Evolutionary conservation across 2,888 invertebrate genomes (phyloP), one percentile per base, ranked within the genome.

Genomic region (Limenitis arthemis): DNA sequence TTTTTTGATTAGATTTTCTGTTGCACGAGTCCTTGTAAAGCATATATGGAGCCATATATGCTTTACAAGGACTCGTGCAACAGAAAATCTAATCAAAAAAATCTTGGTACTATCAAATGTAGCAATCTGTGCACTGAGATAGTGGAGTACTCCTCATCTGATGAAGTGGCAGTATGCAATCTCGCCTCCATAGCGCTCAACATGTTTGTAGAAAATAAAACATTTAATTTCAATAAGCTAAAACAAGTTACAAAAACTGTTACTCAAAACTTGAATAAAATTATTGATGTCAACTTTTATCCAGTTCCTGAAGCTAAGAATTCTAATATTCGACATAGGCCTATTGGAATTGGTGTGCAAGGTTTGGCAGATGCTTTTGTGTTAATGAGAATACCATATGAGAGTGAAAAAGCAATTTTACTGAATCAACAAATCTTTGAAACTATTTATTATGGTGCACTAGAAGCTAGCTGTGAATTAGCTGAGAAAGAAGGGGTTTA

Each of bases 31-130:
- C 99, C 82, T 97, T 97, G 72, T 96, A 97, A 0, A 96, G 80
- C 96, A 99, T 98, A 75, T 97, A 99, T 0, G 99, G 99, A 5
- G 5, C 99, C 99, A 0, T 99, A 97, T 75, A 98, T 99, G 96
- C 80, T 96, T 0, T 97, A 96, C 72, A 97, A 97, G 82, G 99
- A 99, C 82, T 91, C 97, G 5, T 98, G 99, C 72, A 99, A 99
- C 73, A 86, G 94, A 1, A 99, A 99, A 83, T 96, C 96, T 54
- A 99, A 99, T 77, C 99, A 99, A 69, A 94, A 99, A 77, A 98
- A 99, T 82, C 85, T 99, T 53, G 99, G 99, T 9, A 99, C 99
- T 0, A 99, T 99, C 62, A 98, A 97, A 80, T 96, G 98, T 77
- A 97, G 97, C 66, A 99, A 99, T 77, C 87, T 99, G 36, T 99